phyloP scores from a whole-genome alignment of 1,140 invertebrate genomes.

The Bombus sylvicola region DNA sequence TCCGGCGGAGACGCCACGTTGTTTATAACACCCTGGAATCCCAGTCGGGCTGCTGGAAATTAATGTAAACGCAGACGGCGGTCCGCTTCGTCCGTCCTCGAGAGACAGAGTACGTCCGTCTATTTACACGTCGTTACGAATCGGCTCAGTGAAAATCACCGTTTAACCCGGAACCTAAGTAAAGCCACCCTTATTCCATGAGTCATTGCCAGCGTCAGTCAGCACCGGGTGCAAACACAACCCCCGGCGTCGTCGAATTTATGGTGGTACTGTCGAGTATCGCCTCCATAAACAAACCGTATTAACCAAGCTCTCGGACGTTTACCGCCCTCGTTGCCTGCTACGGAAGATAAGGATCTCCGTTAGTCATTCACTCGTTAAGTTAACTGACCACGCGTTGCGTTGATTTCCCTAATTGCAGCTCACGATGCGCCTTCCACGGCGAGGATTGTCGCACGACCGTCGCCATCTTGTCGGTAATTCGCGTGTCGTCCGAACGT shows the following conservation, averaged over 20 bases:
- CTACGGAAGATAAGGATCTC: slow-evolving; percentile 74
- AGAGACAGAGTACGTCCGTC: background rate
- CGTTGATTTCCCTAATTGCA: slow-evolving; percentile 72
- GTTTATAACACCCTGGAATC: slow-evolving; percentile 24
- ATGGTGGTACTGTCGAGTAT: slow-evolving; percentile 26
- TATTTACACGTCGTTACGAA: slow-evolving; percentile 46
- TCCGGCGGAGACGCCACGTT: background rate
- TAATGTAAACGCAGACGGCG: slow-evolving; percentile 47
- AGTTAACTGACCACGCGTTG: slow-evolving; percentile 71
- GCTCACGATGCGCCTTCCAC: slow-evolving; percentile 39
- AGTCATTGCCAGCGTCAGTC: slow-evolving; percentile 36
- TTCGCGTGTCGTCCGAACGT: slow-evolving; percentile 17
- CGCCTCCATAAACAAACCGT: slow-evolving; percentile 73
- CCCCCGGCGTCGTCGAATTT: slow-evolving; percentile 32
- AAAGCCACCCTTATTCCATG: slow-evolving; percentile 37
- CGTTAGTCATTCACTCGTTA: slow-evolving; percentile 76
- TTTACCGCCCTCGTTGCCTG: slow-evolving; percentile 69
- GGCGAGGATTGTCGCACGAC: slow-evolving; percentile 1
- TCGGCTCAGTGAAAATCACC: slow-evolving; percentile 45
- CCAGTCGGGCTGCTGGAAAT: slow-evolving; percentile 14
- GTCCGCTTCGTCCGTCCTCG: background rate
- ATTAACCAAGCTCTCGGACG: slow-evolving; percentile 66
- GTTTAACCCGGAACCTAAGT: slow-evolving; percentile 50
- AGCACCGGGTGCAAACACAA: slow-evolving; percentile 17
- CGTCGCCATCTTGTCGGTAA: background rate